Conservation (phyloP, 2,888 invertebrate genomes). For the Eucera pruinosa region DNA sequence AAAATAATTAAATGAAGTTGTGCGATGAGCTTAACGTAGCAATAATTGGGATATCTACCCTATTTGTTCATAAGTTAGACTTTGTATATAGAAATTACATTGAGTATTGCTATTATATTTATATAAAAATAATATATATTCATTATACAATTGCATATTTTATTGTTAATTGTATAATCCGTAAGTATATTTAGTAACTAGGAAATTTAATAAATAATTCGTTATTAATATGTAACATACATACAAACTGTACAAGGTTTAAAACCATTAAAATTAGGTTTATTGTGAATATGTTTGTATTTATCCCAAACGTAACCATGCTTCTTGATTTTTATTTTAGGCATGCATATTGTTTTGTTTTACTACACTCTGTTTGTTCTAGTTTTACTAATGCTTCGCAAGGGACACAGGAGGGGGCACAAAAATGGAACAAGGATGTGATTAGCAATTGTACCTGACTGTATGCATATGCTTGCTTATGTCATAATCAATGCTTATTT, state of each 20-base stretch:
- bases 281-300: background rate
- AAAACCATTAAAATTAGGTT: background rate
- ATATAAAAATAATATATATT: constrained; percentile 1
- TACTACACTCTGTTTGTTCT: constrained; percentile 60
- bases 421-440: constrained; percentile 27
- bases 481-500: constrained; percentile 30
- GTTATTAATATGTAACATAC: background rate
- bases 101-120: constrained; percentile 1
- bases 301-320: background rate
- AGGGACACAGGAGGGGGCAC: constrained; percentile 20
- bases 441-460: constrained; percentile 25
- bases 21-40: too few relatives aligned
- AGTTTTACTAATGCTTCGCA: constrained; percentile 56
- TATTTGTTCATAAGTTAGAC: background rate
- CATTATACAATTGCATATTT: background rate
- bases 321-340: constrained; percentile 30
- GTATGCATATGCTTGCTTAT: constrained; percentile 45
- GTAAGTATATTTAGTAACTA: background rate
- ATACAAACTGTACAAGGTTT: background rate
- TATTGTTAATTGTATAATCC: background rate
- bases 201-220: background rate
- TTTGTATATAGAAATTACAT: constrained; percentile 1
- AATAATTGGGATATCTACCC: too few relatives aligned
- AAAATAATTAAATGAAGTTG: too few relatives aligned
- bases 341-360: constrained; percentile 48